Percentiles rank a stretch among this genome's conserved stretches.
These are phyloP conservation scores for Myiothlypis chrysogaster DNA, from an alignment of 2,797 vertebrate species.

Conservation along the genomic window DNA sequence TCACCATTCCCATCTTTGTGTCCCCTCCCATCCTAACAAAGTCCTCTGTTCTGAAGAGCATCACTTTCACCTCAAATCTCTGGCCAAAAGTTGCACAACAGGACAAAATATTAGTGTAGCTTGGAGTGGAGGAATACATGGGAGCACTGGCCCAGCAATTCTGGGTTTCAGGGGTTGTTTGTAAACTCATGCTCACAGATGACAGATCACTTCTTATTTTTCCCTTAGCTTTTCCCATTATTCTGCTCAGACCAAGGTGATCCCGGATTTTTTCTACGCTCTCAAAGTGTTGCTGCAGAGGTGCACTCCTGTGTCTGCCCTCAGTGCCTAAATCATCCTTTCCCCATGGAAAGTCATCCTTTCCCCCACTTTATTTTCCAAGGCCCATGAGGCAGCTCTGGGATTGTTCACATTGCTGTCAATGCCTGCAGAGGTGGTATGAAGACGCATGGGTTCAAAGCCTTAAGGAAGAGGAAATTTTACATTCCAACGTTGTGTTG, in stretches of 20 bases:
- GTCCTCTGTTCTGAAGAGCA: neutral
- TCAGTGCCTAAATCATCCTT: neutral
- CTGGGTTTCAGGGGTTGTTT: neutral
- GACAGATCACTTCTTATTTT: neutral
- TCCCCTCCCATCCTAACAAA: neutral
- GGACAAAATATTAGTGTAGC: neutral
- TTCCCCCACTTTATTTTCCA: neutral
- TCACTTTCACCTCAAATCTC: neutral
- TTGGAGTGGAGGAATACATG: neutral
- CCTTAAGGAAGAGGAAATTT: neutral
- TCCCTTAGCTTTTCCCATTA: neutral
- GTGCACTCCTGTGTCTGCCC: neutral
- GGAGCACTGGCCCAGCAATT: neutral
- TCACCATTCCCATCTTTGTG: neutral
- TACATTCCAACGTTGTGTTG: rapidly evolving
- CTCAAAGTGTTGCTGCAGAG: neutral
- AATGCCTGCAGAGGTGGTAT: neutral
- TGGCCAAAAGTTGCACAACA: neutral
- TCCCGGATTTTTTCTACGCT: neutral
- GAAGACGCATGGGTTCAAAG: neutral
- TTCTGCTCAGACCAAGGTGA: neutral
- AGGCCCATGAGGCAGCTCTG: neutral
- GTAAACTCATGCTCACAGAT: rapidly evolving
- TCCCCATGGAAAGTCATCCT: neutral
- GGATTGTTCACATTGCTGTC: neutral